phyloP scores from a whole-genome alignment of 2,888 invertebrate genomes.

The Acronicta alni region DNA sequence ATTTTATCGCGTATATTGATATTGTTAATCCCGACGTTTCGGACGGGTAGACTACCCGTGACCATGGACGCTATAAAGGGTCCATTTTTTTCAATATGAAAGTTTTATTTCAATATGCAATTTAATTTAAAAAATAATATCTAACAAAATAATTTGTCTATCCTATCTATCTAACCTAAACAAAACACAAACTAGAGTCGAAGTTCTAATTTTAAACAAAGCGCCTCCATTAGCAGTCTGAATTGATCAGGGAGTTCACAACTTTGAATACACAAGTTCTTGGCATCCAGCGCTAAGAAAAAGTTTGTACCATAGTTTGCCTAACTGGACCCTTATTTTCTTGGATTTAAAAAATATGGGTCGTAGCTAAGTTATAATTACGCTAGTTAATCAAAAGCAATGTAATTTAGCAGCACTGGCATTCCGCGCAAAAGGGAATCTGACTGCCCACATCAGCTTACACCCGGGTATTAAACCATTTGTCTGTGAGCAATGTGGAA shows the following conservation, averaged over 20 bases:
- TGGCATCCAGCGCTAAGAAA: conserved; percentile 9
- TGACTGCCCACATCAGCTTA: conserved; percentile 79
- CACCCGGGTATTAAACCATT: conserved; percentile 83
- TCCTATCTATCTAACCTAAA: no score
- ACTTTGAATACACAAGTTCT: conserved; percentile 28
- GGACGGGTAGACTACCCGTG: no score
- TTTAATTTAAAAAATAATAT: conserved; percentile 28
- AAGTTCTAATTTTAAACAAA: conserved; percentile 42
- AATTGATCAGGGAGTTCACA: conserved; percentile 31
- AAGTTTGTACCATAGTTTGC: conserved; percentile 1
- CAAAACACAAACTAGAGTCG: conserved; percentile 21
- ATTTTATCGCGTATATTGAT: no score
- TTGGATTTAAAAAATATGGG: no score
- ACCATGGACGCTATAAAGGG: no score
- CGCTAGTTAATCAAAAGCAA: no score
- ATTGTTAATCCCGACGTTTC: no score
- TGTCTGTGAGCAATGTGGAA: conserved; percentile 85
- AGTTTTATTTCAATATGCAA: no score
- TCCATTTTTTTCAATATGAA: no score
- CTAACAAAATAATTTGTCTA: conserved; percentile 7
- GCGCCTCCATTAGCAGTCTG: conserved; percentile 34
- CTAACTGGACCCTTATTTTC: neutral
- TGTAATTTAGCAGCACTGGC: conserved; percentile 64
- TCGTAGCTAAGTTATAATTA: no score
- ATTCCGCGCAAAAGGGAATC: conserved; percentile 81